phyloP scores from a whole-genome alignment of 2,888 invertebrate genomes.

The Notodromas monacha region DNA sequence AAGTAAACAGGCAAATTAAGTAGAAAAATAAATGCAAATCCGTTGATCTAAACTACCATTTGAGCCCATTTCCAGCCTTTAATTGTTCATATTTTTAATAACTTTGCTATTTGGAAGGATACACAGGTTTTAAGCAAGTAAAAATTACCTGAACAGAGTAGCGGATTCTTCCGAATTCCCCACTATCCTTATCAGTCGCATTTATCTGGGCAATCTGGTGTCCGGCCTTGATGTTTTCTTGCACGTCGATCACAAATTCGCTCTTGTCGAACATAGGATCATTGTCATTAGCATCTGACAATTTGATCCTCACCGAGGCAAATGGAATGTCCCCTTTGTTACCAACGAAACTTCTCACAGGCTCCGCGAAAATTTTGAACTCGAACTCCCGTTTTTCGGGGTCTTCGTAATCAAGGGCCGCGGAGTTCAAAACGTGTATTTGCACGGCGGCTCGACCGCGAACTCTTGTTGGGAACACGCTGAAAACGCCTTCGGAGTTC shows the following conservation, averaged over 20 bases:
- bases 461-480: slow-evolving; percentile 29
- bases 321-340: not conserved
- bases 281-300: slow-evolving; percentile 16
- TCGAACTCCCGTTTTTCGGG: slow-evolving; percentile 24
- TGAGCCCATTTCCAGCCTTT: too few species aligned
- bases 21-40: too few species aligned
- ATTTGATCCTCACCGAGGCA: slow-evolving; percentile 11
- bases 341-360: not conserved
- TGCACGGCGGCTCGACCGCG: slow-evolving; percentile 39
- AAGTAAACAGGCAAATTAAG: too few species aligned
- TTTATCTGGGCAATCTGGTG: slow-evolving; percentile 27
- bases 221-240: slow-evolving; percentile 26
- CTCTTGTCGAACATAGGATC: slow-evolving; percentile 18
- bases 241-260: slow-evolving; percentile 11
- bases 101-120: too few species aligned
- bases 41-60: too few species aligned
- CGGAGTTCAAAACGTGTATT: slow-evolving; percentile 30
- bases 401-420: slow-evolving; percentile 34
- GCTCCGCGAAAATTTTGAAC: slow-evolving; percentile 24
- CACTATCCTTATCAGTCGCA: slow-evolving; percentile 38
- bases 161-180: slow-evolving; percentile 30
- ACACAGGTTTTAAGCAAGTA: too few species aligned
- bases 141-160: too few species aligned
- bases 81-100: too few species aligned
- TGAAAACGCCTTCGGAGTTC: slow-evolving; percentile 25